Percentiles rank a stretch among this genome's conserved stretches.
phyloP scores from a whole-genome alignment of 2,888 invertebrate species.

The Pecten maximus region DNA sequence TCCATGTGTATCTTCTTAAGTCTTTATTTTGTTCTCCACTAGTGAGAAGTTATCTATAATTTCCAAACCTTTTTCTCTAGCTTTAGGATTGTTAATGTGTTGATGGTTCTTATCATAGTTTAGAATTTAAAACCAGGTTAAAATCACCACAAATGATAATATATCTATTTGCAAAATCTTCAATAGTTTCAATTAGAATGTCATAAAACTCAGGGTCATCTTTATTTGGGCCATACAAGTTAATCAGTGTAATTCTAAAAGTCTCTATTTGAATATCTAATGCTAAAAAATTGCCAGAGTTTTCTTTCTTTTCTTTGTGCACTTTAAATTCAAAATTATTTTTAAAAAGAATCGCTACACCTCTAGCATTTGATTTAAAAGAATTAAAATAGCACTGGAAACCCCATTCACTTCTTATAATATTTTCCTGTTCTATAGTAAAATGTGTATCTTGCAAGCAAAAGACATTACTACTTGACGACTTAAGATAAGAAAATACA shows the following conservation, averaged over 20 bases:
- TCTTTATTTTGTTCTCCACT: slow-evolving; percentile 19
- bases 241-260: slow-evolving; percentile 38
- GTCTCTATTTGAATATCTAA: slow-evolving; percentile 37
- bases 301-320: background rate
- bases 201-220: slow-evolving; percentile 46
- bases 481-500: slow-evolving; percentile 36
- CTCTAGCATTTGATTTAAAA: slow-evolving; percentile 43
- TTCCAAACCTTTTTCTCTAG: slow-evolving; percentile 37
- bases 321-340: slow-evolving; percentile 43
- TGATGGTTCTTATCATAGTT: slow-evolving; percentile 36
- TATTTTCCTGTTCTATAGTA: slow-evolving; percentile 37
- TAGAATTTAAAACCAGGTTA: slow-evolving; percentile 37
- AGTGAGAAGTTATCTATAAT: slow-evolving; percentile 39
- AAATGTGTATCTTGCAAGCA: slow-evolving; percentile 46
- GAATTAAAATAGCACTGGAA: slow-evolving; percentile 41
- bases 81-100: slow-evolving; percentile 47
- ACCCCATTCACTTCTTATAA: slow-evolving; percentile 42
- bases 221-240: slow-evolving; percentile 47
- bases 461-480: background rate
- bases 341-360: slow-evolving; percentile 43
- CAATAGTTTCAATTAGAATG: background rate
- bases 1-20: slow-evolving; percentile 40
- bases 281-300: slow-evolving; percentile 35
- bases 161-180: slow-evolving; percentile 19
- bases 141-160: slow-evolving; percentile 44